Base-by-base conservation (phyloP, 2,113 vertebrate genomes). In the Mobula hypostoma region DNA sequence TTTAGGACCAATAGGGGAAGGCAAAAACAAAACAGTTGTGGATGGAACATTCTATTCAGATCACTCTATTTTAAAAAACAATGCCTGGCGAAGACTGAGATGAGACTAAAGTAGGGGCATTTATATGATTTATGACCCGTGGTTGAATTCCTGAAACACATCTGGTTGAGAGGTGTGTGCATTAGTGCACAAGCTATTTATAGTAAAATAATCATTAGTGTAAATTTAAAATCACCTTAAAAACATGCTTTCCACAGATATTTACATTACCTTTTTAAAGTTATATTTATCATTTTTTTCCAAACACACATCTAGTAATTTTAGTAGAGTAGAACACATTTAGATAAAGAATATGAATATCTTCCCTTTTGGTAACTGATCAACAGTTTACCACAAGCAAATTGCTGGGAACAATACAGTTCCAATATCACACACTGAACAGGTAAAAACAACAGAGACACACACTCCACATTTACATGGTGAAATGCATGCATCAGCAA, bases 401-500 rank as follows among this genome's bases (percentile, higher is more conserved):
- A 66, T 36, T 90, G 66, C 61, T 90, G 7, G 61, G 15, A 90
- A 90, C 61, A 36, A 90, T n/a, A 88, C 29, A 32, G 29, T 90
- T 90, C 85, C 85, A 66, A 88, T 66, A 66, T 90, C 85, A 90
- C 85, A 68, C 85, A 90, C 85, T 90, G 61, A 90, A 90, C 58
- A 88, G 85, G 0, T 21, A 90, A n/a, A 90, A 63, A 88, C 61
- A 12, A n/a, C 27, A 88, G 63, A 90, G 24, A 19, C 85, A 90
- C 85, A 68, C 61, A 17, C 85, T 68, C 85, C 85, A 90, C 61
- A 36, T 32, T 17, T 66, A 63, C 32, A 36, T 66, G 29, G 85
- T 90, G 85, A 90, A 90, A 90, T 66, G 85, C 61, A 90, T 90
- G 61, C 85, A 90, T 66, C n/a, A 90, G 85, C 85, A 90, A 66